Base-by-base conservation (phyloP, 1,140 invertebrate genomes). In the Daktulosphaira vitifoliae region DNA sequence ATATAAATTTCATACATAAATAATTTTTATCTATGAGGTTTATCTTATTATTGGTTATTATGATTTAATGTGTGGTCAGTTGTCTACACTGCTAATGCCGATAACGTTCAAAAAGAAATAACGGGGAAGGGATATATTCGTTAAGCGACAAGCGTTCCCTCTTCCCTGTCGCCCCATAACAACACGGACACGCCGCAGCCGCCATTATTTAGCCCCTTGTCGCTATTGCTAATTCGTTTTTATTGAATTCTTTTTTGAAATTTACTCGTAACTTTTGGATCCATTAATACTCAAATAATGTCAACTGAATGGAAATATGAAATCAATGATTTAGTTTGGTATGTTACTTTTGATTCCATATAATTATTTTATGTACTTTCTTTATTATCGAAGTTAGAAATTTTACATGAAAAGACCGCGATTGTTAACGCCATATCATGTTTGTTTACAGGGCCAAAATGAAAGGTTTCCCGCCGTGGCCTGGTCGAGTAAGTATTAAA, bases 391-490 rank as follows among this genome's bases (percentile, higher is more conserved):
- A 5, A 4, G 5, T 44, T 44, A 15, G 53, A 16, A 48, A 5
- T 16, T 8, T 48, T 18, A 20, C 20, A 39, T 39, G 20, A 46
- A 62, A 62, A 59, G 39, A 59, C 20, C 54, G 54, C 39, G 25
- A 29, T 62, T 48, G 11, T 33, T 42, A 26, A 23, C 4, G 29
- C 11, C 29, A 15, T 23, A 18, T 56, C 15, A 11, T 48, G 26
- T 71, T 79, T 76, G 75, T 75, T 88, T 88, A 73, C 80, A 92
- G 90, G 90, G 90, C 90, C 20, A 92, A 92, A 82, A 93, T 93
- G 90, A 93, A 92, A 80, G 89, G 90, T 72, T 95, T 90, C 78
- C 88, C 89, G 66, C 88, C 89, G 67, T 95, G 91, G 91, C 90
- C 91, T 44, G 90, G 87, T 76, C 87, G 88, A 83, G 90, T 94